phyloP scores from a whole-genome alignment of 2,113 vertebrate species.

The Chinchilla lanigera region DNA sequence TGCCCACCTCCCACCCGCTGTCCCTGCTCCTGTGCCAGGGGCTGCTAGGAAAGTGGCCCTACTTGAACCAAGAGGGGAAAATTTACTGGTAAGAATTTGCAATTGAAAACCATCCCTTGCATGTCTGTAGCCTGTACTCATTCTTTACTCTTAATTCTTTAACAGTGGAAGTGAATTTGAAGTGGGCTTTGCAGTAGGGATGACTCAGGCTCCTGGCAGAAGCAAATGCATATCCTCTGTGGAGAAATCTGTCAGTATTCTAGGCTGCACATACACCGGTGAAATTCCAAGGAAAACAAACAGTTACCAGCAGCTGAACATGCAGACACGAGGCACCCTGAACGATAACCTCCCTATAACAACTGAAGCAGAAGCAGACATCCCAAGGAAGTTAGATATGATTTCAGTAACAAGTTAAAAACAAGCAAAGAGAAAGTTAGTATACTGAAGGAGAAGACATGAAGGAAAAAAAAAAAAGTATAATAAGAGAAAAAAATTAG shows the following conservation, averaged over 20 bases:
- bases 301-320: not conserved
- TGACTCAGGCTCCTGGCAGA: not conserved
- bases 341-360: not conserved
- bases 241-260: not conserved
- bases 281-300: slow-evolving; percentile 13
- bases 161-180: not conserved
- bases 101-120: not conserved
- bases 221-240: not conserved
- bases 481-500: not conserved
- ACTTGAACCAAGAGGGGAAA: not conserved
- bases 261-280: not conserved
- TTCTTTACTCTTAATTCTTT: not conserved
- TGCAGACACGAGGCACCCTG: not conserved
- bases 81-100: slow-evolving; percentile 5
- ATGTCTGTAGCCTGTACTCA: not conserved
- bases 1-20: not conserved
- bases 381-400: not conserved
- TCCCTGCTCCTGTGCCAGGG: not conserved
- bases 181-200: not conserved
- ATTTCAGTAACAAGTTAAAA: slow-evolving; percentile 31
- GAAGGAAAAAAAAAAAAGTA: not conserved
- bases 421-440: slow-evolving; percentile 1
- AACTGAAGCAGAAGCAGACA: not conserved
- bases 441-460: not conserved
- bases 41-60: not conserved